Base-by-base conservation (phyloP, 2,113 vertebrate genomes). In the Burhinus oedicnemus region DNA sequence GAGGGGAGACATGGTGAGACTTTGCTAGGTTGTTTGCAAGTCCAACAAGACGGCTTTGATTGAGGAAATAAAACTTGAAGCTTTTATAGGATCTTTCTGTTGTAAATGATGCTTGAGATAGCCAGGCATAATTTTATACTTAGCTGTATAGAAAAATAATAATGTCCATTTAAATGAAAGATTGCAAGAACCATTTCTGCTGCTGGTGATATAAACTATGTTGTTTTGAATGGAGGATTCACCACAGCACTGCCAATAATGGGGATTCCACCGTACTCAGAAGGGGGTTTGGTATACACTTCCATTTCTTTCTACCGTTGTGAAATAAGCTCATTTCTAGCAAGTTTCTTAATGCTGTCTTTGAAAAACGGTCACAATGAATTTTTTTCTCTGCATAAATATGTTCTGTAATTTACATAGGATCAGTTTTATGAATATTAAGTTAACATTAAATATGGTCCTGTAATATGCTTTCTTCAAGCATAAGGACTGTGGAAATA, bases 351-450 rank as follows among this genome's bases (percentile, higher is more conserved):
- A 80, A 79, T 72, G 22, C n/a, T 44, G 9, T 81, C 60, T 47
- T 44, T 51, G 54, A 94, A 90, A 68, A 93, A 60, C 42, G 88
- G 91, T 70, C 96, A 85, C 93, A 89, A 81, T 60, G 78, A 47
- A 11, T 4, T 3, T 8, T 44, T 76, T 79, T 54, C 76, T 79
- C 81, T 95, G 80, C 66, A 49, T 79, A 90, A 96, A 34, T 94
- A 51, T 90, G 81, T 95, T 72, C 83, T 90, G 34, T 83, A 92
- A 87, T 88, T 93, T 92, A 87, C 55, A 77, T 88, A 84, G 62
- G 87, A 79, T 96, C 66, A 16, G 64, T 84, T 95, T 81, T 91
- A 93, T 90, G 44, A 82, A 61, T 90, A 92, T 97, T 93, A 89
- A 92, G 88, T 97, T 93, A 95, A 71, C 34, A 66, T 52, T 78